Base-by-base conservation (phyloP, 2,888 invertebrate genomes). In the Sphinx pinastri region DNA sequence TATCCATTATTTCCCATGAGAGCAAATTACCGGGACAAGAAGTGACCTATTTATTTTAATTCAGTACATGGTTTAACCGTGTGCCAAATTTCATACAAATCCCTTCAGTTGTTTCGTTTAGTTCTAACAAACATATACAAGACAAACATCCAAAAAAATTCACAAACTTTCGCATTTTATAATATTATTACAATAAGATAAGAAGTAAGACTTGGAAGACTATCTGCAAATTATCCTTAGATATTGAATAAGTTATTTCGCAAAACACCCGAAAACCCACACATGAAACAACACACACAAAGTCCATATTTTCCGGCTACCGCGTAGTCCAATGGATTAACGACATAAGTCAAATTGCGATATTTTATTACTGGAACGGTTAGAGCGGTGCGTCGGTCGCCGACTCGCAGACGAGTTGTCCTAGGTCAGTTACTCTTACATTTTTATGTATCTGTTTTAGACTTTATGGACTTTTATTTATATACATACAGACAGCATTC, bases 241-340 rank as follows among this genome's bases (percentile, higher is more conserved):
- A 25, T 25, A 58, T 12, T 16, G 4, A 19, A n/a, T 19, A 47
- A 47, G 49, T 7, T 0, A 63, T 19, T 49, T 13, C 13, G 3
- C 63, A 63, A 63, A 49, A 49, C 1, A 49, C 7, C 49, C 19
- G 13, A 63, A 19, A 4, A 16, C 10, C 47, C 4, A 49, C 49
- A 12, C 19, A 12, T 6, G 1, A 16, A 11, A 19, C 19, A 49
- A 63, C 63, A 47, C 47, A 51, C 57, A 67, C 71, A 69, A 71
- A 69, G 67, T 71, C 67, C 70, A 69, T 60, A 60, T 74, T 80
- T 80, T 75, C 63, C 63, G 76, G 76, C 79, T 84, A 81, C 84
- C 82, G 79, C 72, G 79, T 80, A 86, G 81, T 84, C 86, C 87
- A 88, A 87, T 86, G 86, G 85, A 87, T 88, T 88, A 90, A 90